Base-by-base conservation (phyloP, 2,113 vertebrate genomes). In the Merops nubicus region DNA sequence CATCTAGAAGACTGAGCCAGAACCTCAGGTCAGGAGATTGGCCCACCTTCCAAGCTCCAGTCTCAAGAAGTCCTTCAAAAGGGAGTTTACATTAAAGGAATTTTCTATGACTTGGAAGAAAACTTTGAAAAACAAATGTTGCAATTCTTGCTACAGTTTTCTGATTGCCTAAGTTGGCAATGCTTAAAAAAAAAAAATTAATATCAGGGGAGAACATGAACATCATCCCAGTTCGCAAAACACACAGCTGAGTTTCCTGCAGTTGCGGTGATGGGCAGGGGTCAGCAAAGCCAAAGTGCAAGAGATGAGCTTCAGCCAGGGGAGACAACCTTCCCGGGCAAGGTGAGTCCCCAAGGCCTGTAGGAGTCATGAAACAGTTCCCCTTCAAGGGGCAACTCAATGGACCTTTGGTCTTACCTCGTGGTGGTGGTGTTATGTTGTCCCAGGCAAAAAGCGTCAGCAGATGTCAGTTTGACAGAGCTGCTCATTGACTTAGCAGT, bases 101-200 rank as follows among this genome's bases (percentile, higher is more conserved):
- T 93, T 85, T 62, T 74, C 79, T 78, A 2, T 8, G 38, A 28
- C 56, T 74, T 33, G 8, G 63, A 18, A 50, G 16, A 45, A 94
- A 85, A 82, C 53, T n/a, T 73, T 88, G 62, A 79, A 43, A 95
- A 94, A 96, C 18, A 91, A 59, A 38, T 63, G 34, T 80, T 90
- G 63, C 51, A 90, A 67, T 21, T 9, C 50, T 54, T 45, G 40
- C 34, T 67, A 20, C 33, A 9, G 83, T 38, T 78, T 86, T 84
- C 28, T 43, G 33, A 62, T 80, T 91, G 94, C 68, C 31, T 48
- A 77, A 92, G 50, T 5, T 93, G 68, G 51, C 76, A 81, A 28
- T 11, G 34, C 25, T 88, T 89, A 8, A 25, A 33, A 82, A 60
- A 7, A 1, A 51, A 9, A 0, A 63, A 77, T 1, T 43, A 36